phyloP scores from a whole-genome alignment of 2,888 invertebrate genomes.

The Heliconius cydno region DNA sequence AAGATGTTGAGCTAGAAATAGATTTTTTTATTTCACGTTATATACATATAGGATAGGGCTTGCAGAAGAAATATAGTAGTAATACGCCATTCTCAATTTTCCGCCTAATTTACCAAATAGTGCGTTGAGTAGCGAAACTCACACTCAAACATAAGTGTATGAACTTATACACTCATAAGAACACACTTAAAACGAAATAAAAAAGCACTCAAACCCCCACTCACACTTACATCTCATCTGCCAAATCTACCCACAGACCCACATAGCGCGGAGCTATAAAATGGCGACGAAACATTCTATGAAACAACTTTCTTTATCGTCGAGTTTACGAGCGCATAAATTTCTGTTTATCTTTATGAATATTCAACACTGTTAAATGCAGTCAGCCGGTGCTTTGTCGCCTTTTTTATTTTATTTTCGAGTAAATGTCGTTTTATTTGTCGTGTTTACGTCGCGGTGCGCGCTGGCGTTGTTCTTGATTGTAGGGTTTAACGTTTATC shows the following conservation, averaged over 20 bases:
- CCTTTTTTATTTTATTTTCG: constrained; percentile 38
- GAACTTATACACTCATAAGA: too few relatives aligned
- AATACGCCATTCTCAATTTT: not conserved
- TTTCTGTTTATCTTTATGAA: constrained; percentile 77
- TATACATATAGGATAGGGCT: not conserved
- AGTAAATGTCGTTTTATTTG: constrained; percentile 46
- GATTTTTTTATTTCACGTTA: not conserved
- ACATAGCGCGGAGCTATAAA: constrained; percentile 36
- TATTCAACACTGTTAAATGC: constrained; percentile 63
- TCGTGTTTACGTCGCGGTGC: constrained; percentile 41
- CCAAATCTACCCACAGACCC: constrained; percentile 32
- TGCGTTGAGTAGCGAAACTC: not conserved
- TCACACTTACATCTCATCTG: not conserved
- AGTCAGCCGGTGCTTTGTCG: constrained; percentile 44
- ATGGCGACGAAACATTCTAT: constrained; percentile 50
- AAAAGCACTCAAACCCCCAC: too few relatives aligned
- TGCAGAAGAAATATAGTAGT: not conserved
- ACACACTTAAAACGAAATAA: too few relatives aligned
- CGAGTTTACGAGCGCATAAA: constrained; percentile 72
- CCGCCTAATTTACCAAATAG: not conserved
- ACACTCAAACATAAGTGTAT: too few relatives aligned
- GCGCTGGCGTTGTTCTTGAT: not conserved
- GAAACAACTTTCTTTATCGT: constrained; percentile 66
- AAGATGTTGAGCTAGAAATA: too few relatives aligned
- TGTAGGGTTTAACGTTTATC: not conserved